Evolutionary conservation across 2,113 vertebrate genomes (phyloP).

Genomic region (Clarias macrocephalus): DNA sequence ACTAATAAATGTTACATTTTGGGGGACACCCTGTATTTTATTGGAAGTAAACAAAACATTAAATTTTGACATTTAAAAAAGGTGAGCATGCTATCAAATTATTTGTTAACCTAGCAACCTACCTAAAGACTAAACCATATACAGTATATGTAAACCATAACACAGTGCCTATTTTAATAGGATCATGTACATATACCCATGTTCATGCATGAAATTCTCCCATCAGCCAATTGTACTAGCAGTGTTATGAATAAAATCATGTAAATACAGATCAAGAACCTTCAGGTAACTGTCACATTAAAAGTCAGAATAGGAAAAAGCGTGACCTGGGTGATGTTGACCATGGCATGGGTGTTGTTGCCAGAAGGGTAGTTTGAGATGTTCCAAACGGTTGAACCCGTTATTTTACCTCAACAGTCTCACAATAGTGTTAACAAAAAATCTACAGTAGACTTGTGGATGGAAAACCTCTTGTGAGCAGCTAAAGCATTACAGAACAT

Average conservation of each 20-base stretch:
- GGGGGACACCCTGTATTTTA: too few species aligned
- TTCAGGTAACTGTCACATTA: background rate
- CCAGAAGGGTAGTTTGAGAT: background rate
- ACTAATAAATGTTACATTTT: too few species aligned
- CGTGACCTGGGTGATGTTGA: background rate
- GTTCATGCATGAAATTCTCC: too few species aligned
- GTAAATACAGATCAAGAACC: background rate
- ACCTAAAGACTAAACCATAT: background rate
- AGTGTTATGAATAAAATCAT: background rate
- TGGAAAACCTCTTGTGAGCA: background rate
- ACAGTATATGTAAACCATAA: background rate
- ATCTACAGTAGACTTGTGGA: too few species aligned
- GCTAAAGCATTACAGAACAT: background rate
- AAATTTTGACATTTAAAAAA: background rate
- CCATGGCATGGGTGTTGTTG: background rate
- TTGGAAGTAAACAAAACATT: background rate
- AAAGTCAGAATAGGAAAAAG: background rate
- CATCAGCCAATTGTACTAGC: too few species aligned
- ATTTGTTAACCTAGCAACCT: background rate
- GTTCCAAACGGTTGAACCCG: background rate
- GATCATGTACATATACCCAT: background rate
- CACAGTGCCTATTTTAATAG: background rate
- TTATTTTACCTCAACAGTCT: background rate
- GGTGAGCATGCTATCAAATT: background rate
- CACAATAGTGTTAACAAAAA: background rate